Conservation (phyloP, 2,113 vertebrate species). For the Caranx ignobilis region DNA sequence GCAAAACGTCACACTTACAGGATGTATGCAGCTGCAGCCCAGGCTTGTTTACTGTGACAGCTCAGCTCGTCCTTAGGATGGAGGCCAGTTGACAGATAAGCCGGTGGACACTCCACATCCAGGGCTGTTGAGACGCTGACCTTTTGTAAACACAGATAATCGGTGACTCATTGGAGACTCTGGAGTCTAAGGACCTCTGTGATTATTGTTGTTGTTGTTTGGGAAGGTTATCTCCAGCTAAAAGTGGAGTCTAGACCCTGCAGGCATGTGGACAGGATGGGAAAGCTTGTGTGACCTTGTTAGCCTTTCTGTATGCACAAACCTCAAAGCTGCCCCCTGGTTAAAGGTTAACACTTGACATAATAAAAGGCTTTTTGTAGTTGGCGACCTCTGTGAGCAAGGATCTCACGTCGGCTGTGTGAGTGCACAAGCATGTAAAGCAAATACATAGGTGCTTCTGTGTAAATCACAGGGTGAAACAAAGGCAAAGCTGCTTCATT, state of each 20-base stretch:
- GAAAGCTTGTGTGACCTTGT: constrained; percentile 70
- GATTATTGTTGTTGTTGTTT: constrained; percentile 31
- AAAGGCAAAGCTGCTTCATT: background rate
- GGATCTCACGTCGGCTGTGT: constrained; percentile 32
- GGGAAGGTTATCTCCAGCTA: constrained; percentile 73
- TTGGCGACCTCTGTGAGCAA: constrained; percentile 49
- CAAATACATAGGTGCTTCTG: background rate
- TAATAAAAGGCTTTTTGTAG: constrained; percentile 63
- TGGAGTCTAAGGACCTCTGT: constrained; percentile 62
- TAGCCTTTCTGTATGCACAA: constrained; percentile 54
- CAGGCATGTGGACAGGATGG: constrained; percentile 60
- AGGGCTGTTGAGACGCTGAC: constrained; percentile 29
- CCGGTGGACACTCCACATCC: constrained; percentile 44
- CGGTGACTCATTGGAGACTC: constrained; percentile 62
- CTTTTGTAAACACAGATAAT: constrained; percentile 77
- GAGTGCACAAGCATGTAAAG: constrained; percentile 20
- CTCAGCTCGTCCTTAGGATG: constrained; percentile 38
- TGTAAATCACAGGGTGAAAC: constrained; percentile 4
- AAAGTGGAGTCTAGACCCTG: constrained; percentile 63
- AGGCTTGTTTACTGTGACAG: constrained; percentile 61
- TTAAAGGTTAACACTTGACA: constrained; percentile 75
- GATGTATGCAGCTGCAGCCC: constrained; percentile 1
- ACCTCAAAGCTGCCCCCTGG: constrained; percentile 66
- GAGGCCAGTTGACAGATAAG: constrained; percentile 70
- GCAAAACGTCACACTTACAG: constrained; percentile 6